These are phyloP conservation scores for Microctenopoma lineatum DNA, from an alignment of 2,797 vertebrate genomes.

Conservation along the genomic window DNA sequence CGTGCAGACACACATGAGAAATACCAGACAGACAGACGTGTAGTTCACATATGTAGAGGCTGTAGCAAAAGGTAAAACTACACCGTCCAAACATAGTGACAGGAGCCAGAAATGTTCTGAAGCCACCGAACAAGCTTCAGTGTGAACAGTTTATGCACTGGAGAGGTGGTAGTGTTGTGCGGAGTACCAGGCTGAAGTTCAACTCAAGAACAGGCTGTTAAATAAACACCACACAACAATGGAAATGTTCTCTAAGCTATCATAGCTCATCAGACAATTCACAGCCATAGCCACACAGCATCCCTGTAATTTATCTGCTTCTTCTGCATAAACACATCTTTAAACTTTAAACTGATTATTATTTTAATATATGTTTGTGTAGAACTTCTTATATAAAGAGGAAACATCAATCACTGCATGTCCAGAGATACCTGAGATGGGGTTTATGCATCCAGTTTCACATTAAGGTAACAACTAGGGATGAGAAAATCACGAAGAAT, in stretches of 20 bases:
- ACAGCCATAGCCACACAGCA: background rate
- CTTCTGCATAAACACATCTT: too few species aligned
- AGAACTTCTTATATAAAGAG: background rate
- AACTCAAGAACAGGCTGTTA: background rate
- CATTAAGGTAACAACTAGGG: background rate
- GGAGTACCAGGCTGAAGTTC: background rate
- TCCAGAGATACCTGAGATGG: background rate
- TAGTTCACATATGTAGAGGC: background rate
- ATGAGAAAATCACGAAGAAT: background rate
- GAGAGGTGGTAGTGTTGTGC: background rate
- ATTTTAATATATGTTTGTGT: background rate
- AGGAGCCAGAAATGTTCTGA: background rate
- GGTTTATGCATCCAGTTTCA: background rate
- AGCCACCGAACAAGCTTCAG: background rate
- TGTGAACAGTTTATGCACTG: background rate
- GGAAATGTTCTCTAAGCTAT: background rate
- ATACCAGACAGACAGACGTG: conserved; percentile 5
- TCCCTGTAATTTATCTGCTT: background rate
- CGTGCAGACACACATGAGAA: background rate
- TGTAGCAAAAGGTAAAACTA: background rate
- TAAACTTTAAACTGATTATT: too few species aligned
- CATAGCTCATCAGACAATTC: background rate
- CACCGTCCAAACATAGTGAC: background rate
- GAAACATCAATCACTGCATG: background rate
- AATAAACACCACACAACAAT: too few species aligned